Percentiles rank a stretch among this genome's conserved stretches.
Conservation (phyloP, 2,797 vertebrate genomes). For the Eulemur coronatus region DNA sequence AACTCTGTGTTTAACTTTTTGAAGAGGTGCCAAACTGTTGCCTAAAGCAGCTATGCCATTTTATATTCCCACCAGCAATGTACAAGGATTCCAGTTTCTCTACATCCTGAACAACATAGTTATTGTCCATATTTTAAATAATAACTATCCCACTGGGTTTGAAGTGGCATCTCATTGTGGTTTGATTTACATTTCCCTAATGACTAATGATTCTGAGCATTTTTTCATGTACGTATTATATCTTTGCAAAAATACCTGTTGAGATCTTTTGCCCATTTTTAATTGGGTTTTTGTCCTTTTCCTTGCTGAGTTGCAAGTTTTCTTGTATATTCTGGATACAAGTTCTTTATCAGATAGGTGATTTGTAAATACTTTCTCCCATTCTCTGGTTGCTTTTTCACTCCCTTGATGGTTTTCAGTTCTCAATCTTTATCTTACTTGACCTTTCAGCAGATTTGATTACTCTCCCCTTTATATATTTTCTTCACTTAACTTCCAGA, state of each 20-base stretch:
- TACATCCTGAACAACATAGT: not conserved
- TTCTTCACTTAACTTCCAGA: not conserved
- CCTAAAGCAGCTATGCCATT: not conserved
- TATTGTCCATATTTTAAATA: not conserved
- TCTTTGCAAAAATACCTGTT: not conserved
- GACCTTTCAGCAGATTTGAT: not conserved
- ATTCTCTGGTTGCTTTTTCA: not conserved
- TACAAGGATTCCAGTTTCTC: not conserved
- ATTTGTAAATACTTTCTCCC: too few relatives aligned
- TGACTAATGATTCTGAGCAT: not conserved
- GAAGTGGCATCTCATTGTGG: not conserved
- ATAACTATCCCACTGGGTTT: too few relatives aligned
- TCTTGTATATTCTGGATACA: not conserved
- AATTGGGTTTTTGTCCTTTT: not conserved
- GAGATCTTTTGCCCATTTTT: not conserved
- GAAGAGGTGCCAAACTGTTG: not conserved
- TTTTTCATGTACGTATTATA: not conserved
- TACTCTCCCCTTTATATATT: not conserved
- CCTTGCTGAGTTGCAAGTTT: not conserved
- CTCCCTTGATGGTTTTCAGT: not conserved
- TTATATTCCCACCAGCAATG: not conserved
- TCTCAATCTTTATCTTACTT: not conserved
- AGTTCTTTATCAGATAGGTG: not conserved
- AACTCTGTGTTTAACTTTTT: conserved; percentile 13
- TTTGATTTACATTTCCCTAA: not conserved